Percentiles rank a stretch among this genome's conserved stretches.
Evolutionary conservation across 92 coral and sea anemone species (phyloP).

Genomic region (Virgularia gustaviana): DNA sequence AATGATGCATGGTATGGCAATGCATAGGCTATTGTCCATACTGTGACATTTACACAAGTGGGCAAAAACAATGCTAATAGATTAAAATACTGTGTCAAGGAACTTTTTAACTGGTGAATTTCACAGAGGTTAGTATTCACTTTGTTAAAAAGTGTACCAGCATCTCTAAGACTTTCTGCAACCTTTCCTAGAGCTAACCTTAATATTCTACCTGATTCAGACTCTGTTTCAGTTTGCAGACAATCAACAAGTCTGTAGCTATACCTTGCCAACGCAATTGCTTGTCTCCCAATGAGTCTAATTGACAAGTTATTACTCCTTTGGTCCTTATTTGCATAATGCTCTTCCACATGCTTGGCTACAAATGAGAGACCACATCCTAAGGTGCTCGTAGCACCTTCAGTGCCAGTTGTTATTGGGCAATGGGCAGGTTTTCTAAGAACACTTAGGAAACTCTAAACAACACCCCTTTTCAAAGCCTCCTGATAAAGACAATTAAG

Average conservation of each 20-base stretch:
- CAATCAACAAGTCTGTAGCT: neutral
- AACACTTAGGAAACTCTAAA: conserved; percentile 28
- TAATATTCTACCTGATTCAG: conserved; percentile 5
- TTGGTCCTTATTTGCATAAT: conserved; percentile 37
- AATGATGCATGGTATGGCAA: conserved; percentile 55
- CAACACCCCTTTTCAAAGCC: conserved; percentile 43
- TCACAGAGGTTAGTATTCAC: conserved; percentile 44
- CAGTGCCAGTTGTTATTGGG: conserved; percentile 5
- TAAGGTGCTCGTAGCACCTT: neutral
- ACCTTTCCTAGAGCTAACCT: conserved; percentile 52
- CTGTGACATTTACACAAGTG: too few species aligned
- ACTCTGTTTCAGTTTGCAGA: neutral
- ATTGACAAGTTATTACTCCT: conserved; percentile 41
- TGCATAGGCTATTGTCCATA: conserved; percentile 51
- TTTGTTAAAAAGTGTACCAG: conserved; percentile 56
- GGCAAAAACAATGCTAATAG: conserved; percentile 40
- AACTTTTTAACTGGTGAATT: conserved; percentile 21
- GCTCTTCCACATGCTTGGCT: conserved; percentile 43
- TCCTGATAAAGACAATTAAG: conserved; percentile 48
- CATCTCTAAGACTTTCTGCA: conserved; percentile 46
- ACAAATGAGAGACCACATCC: conserved; percentile 62
- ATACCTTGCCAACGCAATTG: conserved; percentile 55
- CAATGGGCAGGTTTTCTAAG: too few species aligned
- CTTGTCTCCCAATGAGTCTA: conserved; percentile 54
- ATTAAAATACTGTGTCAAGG: conserved; percentile 43